Conservation (phyloP, 2,888 invertebrate genomes). For the Fragum whitleyi region DNA sequence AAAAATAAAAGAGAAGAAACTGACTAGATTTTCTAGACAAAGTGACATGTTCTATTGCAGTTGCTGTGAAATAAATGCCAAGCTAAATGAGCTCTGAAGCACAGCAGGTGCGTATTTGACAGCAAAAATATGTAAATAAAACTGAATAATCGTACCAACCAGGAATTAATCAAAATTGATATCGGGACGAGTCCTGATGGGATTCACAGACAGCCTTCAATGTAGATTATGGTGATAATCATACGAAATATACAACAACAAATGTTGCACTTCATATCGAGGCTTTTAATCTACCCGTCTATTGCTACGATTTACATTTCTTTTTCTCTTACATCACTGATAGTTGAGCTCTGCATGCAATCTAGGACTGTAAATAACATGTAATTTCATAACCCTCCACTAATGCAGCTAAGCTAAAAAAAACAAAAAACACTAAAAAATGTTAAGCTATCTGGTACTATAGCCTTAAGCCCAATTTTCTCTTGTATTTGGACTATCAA, state of each 20-base stretch:
- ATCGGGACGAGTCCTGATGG: neutral
- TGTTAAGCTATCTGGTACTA: no score
- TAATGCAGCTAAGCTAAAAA: no score
- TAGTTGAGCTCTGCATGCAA: no score
- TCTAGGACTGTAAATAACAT: no score
- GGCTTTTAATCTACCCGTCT: no score
- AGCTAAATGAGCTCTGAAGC: neutral
- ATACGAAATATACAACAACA: neutral
- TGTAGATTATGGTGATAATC: neutral
- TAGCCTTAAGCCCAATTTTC: no score
- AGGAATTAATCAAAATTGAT: slow-evolving; percentile 4
- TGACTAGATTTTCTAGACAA: neutral
- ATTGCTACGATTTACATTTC: no score
- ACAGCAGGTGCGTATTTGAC: neutral
- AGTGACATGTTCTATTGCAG: neutral
- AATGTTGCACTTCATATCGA: neutral
- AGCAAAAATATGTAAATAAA: slow-evolving; percentile 1
- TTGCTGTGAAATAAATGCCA: slow-evolving; percentile 1
- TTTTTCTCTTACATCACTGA: no score
- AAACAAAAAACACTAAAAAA: no score
- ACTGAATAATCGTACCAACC: neutral
- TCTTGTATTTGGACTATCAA: no score
- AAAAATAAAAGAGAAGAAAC: no score
- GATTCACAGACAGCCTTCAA: neutral
- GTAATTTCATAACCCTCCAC: no score